Base-by-base conservation (phyloP, 1,140 invertebrate genomes). In the Luehdorfia chinensis region DNA sequence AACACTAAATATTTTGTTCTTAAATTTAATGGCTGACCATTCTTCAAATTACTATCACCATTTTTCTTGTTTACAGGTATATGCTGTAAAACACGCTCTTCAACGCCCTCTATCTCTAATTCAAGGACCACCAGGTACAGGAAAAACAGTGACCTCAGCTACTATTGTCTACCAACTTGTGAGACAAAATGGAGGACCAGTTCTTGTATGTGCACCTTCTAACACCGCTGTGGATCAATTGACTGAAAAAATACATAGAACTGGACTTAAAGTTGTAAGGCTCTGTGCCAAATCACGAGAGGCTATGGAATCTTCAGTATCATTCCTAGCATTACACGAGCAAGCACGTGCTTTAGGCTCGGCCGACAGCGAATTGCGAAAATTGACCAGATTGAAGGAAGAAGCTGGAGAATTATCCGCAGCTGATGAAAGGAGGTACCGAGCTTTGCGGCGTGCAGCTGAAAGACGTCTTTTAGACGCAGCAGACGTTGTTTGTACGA, bases 141-240 rank as follows among this genome's bases (percentile, higher is more conserved):
- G 98, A 1, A 99, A 99, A 87, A 99, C 98, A 0, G 98, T 99
- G 0, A 99, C 98, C 1, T 99, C 98, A 4, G 98, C 98, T 0
- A 99, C 98, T 0, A 97, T 99, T 65, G 98, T 99, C 0, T 99
- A 99, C 76, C 98, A 99, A 80, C 87, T 99, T 19, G 97, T 97
- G 0, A 96, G 98, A 77, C 96, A 98, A 72, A 96, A 93, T 58
- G 94, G 93, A 3, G 96, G 97, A 1, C 96, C 97, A 0, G 97
- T 99, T 0, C 85, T 99, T 0, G 98, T 99, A 0, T 99, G 98
- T 86, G 98, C 98, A 1, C 98, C 98, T 0, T 98, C 96, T 11
- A 99, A 99, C 74, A 99, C 98, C 5, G 98, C 98, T 30, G 98
- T 99, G 0, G 98, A 99, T 86, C 98, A 99, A 72, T 87, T 99